Evolutionary conservation across 2,113 vertebrate species (phyloP).

Genomic region (Ctenodactylus gundi): DNA sequence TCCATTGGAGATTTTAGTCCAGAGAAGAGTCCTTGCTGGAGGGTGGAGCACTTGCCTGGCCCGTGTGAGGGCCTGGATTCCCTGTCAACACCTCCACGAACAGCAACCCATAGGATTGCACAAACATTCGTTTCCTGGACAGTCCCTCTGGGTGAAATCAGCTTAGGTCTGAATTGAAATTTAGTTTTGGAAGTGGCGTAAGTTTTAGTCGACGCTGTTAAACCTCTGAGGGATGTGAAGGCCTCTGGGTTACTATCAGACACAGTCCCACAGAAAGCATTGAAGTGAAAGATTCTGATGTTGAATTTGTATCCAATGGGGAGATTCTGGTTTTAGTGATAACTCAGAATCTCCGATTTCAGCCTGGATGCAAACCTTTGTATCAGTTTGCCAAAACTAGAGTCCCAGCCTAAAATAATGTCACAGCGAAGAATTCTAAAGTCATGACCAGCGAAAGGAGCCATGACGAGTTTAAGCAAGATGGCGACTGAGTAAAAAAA

Average conservation of each 20-base stretch:
- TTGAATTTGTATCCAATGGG: not conserved
- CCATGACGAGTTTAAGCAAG: not conserved
- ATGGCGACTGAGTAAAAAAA: not conserved
- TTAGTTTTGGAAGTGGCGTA: not conserved
- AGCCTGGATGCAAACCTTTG: not conserved
- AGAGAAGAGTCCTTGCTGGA: not conserved
- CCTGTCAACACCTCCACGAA: not conserved
- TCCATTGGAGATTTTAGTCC: not conserved
- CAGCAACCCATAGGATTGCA: too few relatives aligned
- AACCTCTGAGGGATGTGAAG: fast-evolving
- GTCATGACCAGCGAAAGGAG: not conserved
- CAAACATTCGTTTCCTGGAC: not conserved
- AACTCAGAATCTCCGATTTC: not conserved
- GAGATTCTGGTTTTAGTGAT: not conserved
- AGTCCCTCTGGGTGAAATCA: not conserved
- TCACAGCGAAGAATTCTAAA: not conserved
- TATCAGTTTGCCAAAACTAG: not conserved
- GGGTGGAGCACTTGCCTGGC: not conserved
- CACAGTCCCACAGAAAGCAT: too few relatives aligned
- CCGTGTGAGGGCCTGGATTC: fast-evolving
- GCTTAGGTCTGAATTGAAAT: not conserved
- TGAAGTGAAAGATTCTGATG: too few relatives aligned
- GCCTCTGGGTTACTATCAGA: fast-evolving
- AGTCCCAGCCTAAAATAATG: too few relatives aligned
- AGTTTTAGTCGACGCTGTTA: not conserved